These are phyloP conservation scores for Tenthredo distinguenda DNA, from an alignment of 2,888 invertebrate species.

Conservation along the genomic window DNA sequence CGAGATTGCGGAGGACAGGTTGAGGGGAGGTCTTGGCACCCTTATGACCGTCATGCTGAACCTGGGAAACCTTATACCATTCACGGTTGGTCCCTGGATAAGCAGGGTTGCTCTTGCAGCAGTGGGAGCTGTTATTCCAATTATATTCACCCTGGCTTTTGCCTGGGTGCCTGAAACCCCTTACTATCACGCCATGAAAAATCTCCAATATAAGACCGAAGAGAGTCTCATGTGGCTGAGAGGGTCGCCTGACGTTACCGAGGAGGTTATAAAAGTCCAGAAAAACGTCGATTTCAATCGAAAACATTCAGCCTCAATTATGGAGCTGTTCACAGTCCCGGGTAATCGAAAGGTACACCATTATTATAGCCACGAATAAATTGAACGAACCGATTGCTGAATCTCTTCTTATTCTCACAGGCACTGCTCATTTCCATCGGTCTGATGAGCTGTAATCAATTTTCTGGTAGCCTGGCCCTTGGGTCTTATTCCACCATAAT, in stretches of 20 bases:
- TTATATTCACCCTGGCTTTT: slow-evolving; percentile 48
- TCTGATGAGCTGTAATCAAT: not conserved
- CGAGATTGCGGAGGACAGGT: slow-evolving; percentile 60
- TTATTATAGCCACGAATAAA: not conserved
- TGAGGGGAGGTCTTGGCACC: slow-evolving; percentile 58
- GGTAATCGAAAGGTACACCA: slow-evolving; percentile 17
- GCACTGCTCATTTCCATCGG: not conserved
- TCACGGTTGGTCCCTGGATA: slow-evolving; percentile 50
- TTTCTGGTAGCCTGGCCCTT: slow-evolving; percentile 59
- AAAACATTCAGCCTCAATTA: slow-evolving; percentile 26
- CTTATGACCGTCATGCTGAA: slow-evolving; percentile 39
- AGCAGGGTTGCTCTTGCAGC: slow-evolving; percentile 47
- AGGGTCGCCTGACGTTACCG: slow-evolving; percentile 31
- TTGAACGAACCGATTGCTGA: not conserved
- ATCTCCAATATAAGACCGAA: slow-evolving; percentile 13
- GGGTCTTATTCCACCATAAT: slow-evolving; percentile 70
- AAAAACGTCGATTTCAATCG: slow-evolving; percentile 31
- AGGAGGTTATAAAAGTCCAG: slow-evolving; percentile 51
- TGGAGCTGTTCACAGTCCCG: slow-evolving; percentile 48
- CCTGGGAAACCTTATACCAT: slow-evolving; percentile 53
- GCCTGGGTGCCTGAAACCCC: slow-evolving; percentile 61
- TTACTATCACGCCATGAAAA: slow-evolving; percentile 56
- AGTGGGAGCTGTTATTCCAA: slow-evolving; percentile 38
- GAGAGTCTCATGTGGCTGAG: slow-evolving; percentile 55
- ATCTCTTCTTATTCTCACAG: not conserved